Evolutionary conservation across 2,113 vertebrate species (phyloP).

Genomic region (Astur gentilis): DNA sequence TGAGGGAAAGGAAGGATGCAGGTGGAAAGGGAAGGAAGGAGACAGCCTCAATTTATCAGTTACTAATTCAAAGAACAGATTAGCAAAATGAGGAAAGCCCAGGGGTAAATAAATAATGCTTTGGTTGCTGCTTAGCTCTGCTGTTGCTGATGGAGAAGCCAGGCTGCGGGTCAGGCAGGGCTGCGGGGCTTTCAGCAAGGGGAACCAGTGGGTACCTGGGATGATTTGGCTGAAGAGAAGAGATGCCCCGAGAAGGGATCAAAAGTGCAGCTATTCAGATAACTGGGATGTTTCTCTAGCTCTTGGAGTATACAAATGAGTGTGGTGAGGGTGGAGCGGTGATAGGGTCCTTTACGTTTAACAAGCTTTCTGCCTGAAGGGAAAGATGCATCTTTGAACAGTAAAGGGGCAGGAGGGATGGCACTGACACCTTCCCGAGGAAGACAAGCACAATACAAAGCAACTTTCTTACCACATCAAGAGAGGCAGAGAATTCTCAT

Average conservation of each 20-base stretch:
- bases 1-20: background rate
- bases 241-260: background rate
- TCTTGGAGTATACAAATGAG: background rate
- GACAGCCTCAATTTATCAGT: background rate
- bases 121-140: background rate
- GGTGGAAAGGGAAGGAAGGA: background rate
- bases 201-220: fast-evolving
- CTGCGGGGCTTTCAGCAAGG: background rate
- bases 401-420: background rate
- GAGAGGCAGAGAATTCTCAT: background rate
- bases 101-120: background rate
- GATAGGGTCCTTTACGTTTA: background rate
- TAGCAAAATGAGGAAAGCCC: background rate
- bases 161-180: background rate
- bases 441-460: background rate
- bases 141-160: background rate
- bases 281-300: background rate
- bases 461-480: background rate
- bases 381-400: background rate
- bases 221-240: background rate
- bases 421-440: background rate
- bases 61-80: background rate
- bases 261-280: background rate
- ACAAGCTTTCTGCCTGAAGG: background rate
- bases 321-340: too few species aligned